These are phyloP conservation scores for Cordylochernes scorpioides DNA, from an alignment of 2,888 invertebrate species.

Conservation along the genomic window DNA sequence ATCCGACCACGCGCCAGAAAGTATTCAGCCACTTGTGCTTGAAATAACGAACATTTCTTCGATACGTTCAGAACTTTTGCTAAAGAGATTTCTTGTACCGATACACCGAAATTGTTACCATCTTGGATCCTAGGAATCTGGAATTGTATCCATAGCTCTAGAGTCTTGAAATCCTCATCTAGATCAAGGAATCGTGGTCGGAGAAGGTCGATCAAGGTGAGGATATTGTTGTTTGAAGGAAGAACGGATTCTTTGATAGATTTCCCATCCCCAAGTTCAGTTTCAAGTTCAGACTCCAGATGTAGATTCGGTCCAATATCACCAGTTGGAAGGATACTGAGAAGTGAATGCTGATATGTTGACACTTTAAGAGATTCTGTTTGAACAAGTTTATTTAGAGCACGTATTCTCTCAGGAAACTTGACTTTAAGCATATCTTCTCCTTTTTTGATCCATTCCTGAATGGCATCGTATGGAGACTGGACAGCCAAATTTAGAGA, in stretches of 20 bases:
- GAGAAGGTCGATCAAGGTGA: constrained; percentile 3
- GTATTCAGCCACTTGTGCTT: neutral
- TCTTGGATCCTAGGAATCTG: constrained; percentile 28
- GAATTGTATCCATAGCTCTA: constrained; percentile 24
- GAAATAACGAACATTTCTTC: too few relatives aligned
- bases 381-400: too few relatives aligned
- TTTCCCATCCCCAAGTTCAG: constrained; percentile 1
- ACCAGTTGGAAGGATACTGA: too few relatives aligned
- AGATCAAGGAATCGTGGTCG: constrained; percentile 4
- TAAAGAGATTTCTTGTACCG: constrained; percentile 21
- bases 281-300: neutral
- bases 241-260: constrained; percentile 5
- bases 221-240: constrained; percentile 2
- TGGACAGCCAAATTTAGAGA: too few relatives aligned
- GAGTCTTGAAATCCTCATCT: constrained; percentile 1
- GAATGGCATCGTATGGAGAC: too few relatives aligned
- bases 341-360: too few relatives aligned
- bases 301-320: too few relatives aligned
- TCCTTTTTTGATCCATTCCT: too few relatives aligned
- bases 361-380: too few relatives aligned
- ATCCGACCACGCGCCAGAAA: neutral
- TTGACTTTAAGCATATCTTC: too few relatives aligned
- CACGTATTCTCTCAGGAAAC: too few relatives aligned
- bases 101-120: constrained; percentile 30
- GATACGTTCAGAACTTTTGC: neutral